Base-by-base conservation (phyloP, 2,113 vertebrate genomes). In the Glaucomys volans region DNA sequence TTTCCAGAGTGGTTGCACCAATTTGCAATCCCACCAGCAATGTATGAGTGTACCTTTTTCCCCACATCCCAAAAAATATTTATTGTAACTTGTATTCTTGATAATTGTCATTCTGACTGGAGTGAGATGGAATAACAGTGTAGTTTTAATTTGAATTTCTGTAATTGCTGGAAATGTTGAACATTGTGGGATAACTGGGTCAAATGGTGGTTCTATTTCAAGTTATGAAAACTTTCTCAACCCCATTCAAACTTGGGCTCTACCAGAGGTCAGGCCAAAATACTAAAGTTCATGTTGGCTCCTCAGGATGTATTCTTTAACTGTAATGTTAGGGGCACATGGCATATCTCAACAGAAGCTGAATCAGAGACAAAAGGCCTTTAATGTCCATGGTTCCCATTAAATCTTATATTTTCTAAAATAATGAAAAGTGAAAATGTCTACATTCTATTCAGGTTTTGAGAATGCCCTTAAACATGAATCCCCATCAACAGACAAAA, bases 341-440 rank as follows among this genome's bases (percentile, higher is more conserved):
- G 79, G n/a, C 5, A 59, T 18, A 79, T 71, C 32, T 42, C 26
- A 87, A 84, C 1, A 80, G 72, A 76, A 52, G 35, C 2, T 37
- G 90, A 75, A 87, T 40, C 42, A 72, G 20, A 85, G 50, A 24
- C 30, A 8, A n/a, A 30, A 85, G 32, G 22, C 9, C 35, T 72
- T 95, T 52, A 86, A 44, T 77, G 16, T 79, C n/a, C 17, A 62
- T 42, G 26, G 59, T 59, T 42, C 30, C 52, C 64, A 88, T 28
- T 74, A 95, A 69, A 42, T 0, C 14, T 90, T 86, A 67, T 22
- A 88, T 80, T 87, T 69, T 85, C 83, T 94, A 50, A 89, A 85
- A 85, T 2, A 4, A 66, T 67, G 47, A 2, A 93, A 89, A 89
- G 4, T 69, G 88, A 81, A 95, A 89, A 81, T 28, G 16, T 42